Evolutionary conservation across 2,113 vertebrate genomes (phyloP).

Genomic region (Capra hircus): DNA sequence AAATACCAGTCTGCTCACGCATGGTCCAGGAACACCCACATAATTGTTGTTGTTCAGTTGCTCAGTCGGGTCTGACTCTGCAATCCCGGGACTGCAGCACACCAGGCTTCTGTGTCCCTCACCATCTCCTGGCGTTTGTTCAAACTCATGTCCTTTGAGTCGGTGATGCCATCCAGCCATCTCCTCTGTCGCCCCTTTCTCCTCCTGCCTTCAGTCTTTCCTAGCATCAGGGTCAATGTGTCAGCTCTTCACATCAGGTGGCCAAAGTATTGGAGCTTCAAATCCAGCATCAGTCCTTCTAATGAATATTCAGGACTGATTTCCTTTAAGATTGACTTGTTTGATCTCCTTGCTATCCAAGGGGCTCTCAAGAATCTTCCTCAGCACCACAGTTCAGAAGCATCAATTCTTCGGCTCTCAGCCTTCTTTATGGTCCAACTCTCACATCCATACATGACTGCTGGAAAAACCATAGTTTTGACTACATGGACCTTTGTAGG

Average conservation of each 20-base stretch:
- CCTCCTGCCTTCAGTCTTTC: background rate
- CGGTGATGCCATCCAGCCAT: background rate
- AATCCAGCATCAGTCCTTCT: no score
- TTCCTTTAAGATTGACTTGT: background rate
- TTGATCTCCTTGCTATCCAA: background rate
- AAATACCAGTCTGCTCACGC: background rate
- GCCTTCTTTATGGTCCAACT: background rate
- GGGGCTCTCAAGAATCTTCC: background rate
- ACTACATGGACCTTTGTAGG: background rate
- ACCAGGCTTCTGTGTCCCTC: background rate
- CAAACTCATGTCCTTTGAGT: background rate
- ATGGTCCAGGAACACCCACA: background rate
- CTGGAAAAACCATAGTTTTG: background rate
- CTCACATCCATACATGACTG: background rate
- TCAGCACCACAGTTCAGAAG: background rate
- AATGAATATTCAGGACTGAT: no score
- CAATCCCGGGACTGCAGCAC: background rate
- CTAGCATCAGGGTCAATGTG: background rate
- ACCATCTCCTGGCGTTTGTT: background rate
- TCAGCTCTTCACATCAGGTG: background rate
- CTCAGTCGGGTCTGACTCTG: background rate
- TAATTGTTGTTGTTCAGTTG: background rate
- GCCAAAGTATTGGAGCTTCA: background rate
- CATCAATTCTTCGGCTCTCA: background rate
- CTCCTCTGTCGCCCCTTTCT: background rate